Base-by-base conservation (phyloP, 2,888 invertebrate genomes). In the Drosophila macrothrix region DNA sequence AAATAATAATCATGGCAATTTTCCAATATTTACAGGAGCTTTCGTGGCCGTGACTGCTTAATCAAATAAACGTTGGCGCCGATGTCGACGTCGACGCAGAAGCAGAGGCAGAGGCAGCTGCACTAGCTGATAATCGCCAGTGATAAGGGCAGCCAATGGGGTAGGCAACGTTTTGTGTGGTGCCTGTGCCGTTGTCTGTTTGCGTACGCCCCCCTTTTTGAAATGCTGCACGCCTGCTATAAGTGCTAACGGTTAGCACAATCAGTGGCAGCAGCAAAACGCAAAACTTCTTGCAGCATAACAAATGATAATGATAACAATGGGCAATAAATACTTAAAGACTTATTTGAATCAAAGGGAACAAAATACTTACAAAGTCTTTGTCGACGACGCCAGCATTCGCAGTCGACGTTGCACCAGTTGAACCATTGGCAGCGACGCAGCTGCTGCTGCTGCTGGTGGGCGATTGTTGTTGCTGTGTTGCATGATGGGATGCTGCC, bases 291-390 rank as follows among this genome's bases (percentile, higher is more conserved):
- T 73, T 82, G 82, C 78, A 39, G 41, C 66, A 78, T 22, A 63
- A 73, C 62, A 73, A 49, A 62, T 73, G 61, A 76, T 59, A 80
- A 60, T 62, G 59, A 65, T 58, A 35, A 62, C 53, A 60, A 71
- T 65, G 53, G 53, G 73, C 66, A 78, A 50, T 58, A 46, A 63
- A 35, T 46, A 58, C 28, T 54, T 25, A 12, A 56, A 54, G 29
- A 41, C n/a, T 16, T 46, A 50, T 25, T 50, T 60, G 25, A 50
- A 52, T 35, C 28, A 52, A 49, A 54, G 35, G 33, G 41, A n/a
- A 64, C 14, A 52, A 50, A 28, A 58, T 73, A 90, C 90, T 90
- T 79, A 89, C 85, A 73, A 87, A 84, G 59, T 85, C 91, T 68
- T 85, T 87, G 70, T 89, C 90, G 50, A 76, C 82, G 58, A 76